A percentile compares a stretch with the other conserved stretches of the same genome.
Conservation (phyloP, 2,888 invertebrate species). For the Pterobdella sp. region DNA sequence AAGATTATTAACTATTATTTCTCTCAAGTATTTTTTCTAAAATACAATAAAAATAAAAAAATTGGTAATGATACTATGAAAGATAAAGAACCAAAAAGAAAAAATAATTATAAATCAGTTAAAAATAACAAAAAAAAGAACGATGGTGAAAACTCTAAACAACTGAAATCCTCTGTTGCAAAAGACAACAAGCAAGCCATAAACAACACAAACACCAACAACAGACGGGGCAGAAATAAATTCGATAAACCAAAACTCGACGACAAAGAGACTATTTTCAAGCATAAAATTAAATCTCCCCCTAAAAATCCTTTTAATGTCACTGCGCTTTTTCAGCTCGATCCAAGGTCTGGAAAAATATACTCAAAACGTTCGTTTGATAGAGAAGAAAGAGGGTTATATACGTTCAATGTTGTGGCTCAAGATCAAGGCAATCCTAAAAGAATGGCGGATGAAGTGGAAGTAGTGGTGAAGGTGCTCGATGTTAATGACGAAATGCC, state of each 20-base stretch:
- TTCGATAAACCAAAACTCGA: not conserved
- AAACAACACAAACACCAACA: not conserved
- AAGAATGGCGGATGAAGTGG: constrained; percentile 22
- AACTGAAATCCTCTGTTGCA: not conserved
- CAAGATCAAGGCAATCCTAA: constrained; percentile 33
- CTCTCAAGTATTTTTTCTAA: too few species aligned
- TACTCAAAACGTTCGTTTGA: constrained; percentile 30
- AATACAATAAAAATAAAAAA: too few species aligned
- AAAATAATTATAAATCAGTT: not conserved
- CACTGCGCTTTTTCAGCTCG: constrained; percentile 19
- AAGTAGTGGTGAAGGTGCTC: constrained; percentile 21
- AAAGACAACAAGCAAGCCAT: not conserved
- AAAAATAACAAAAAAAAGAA: not conserved
- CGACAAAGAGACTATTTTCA: not conserved
- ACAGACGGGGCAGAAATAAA: not conserved
- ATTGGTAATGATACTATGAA: not conserved
- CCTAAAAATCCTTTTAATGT: not conserved
- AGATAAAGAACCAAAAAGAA: not conserved
- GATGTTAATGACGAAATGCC: constrained; percentile 32
- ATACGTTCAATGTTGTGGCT: constrained; percentile 33
- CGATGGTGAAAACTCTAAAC: not conserved
- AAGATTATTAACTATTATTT: constrained; percentile 78
- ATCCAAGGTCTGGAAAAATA: constrained; percentile 30
- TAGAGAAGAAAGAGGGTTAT: constrained; percentile 30
- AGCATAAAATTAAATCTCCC: not conserved